Percentiles rank a stretch among this genome's conserved stretches.
These are phyloP conservation scores for Panopea generosa DNA, from an alignment of 2,888 invertebrate species.

Conservation along the genomic window DNA sequence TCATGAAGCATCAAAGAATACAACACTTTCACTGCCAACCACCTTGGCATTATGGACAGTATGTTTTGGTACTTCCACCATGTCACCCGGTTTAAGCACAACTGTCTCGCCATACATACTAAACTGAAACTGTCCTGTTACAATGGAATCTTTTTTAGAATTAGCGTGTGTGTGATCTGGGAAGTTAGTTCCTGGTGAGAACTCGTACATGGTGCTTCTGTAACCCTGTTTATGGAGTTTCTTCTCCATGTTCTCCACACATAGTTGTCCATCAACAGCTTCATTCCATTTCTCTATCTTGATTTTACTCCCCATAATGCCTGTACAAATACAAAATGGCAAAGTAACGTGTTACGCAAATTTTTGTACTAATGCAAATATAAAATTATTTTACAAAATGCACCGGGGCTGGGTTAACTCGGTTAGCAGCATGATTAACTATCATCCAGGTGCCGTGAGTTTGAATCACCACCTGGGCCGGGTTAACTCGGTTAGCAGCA, in stretches of 20 bases:
- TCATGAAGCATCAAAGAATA: constrained; percentile 79
- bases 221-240: constrained; percentile 78
- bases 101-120: constrained; percentile 79
- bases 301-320: constrained; percentile 46
- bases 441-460: no score
- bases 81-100: constrained; percentile 80
- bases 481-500: no score
- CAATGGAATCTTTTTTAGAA: constrained; percentile 80
- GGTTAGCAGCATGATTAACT: no score
- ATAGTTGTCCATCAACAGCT: constrained; percentile 73
- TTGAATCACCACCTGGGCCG: no score
- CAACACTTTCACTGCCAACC: constrained; percentile 74
- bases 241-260: constrained; percentile 72
- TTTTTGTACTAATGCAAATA: no score
- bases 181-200: constrained; percentile 78
- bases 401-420: no score
- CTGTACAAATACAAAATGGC: no score
- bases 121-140: constrained; percentile 77
- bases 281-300: constrained; percentile 77
- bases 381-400: no score
- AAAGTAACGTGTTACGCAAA: no score
- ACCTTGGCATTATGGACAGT: constrained; percentile 80
- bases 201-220: constrained; percentile 72
- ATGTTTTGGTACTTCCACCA: constrained; percentile 78
- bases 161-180: constrained; percentile 79